A percentile compares a stretch with the other conserved stretches of the same genome.
phyloP scores from a whole-genome alignment of 2,797 vertebrate genomes.

The Lycodopsis pacificus region DNA sequence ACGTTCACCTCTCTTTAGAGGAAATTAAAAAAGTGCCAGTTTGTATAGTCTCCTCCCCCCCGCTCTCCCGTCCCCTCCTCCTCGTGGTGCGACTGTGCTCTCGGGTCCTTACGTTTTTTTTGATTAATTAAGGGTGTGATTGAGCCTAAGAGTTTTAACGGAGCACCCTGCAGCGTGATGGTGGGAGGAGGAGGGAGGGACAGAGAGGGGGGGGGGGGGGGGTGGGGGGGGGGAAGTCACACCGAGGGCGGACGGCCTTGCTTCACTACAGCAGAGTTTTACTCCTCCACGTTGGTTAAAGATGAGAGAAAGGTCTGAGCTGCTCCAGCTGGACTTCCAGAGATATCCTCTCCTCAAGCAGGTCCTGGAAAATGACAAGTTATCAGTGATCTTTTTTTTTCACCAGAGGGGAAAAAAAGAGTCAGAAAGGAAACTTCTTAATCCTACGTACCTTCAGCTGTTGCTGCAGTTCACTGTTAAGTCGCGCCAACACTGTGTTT shows the following conservation, averaged over 20 bases:
- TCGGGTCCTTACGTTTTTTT: conserved; percentile 48
- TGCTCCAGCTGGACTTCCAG: conserved; percentile 99
- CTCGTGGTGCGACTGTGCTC: conserved; percentile 48
- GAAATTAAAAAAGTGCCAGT: conserved; percentile 74
- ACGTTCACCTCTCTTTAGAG: conserved; percentile 44
- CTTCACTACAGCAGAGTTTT: conserved; percentile 47
- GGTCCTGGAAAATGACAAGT: conserved; percentile 84
- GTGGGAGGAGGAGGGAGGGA: conserved; percentile 36
- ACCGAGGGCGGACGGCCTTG: conserved; percentile 57
- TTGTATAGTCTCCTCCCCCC: conserved; percentile 48
- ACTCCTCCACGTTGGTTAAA: conserved; percentile 84
- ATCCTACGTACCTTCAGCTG: conserved; percentile 89
- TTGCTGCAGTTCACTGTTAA: conserved; percentile 98
- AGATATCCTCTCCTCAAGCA: conserved; percentile 99
- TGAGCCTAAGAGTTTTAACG: conserved; percentile 57
- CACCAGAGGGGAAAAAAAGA: background rate
- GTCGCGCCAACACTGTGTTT: conserved; percentile 97
- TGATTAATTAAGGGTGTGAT: conserved; percentile 54
- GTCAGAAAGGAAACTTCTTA: conserved; percentile 7
- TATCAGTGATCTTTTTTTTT: background rate
- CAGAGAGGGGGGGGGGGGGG: conserved; percentile 5
- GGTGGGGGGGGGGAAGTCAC: conserved; percentile 49
- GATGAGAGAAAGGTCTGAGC: conserved; percentile 98
- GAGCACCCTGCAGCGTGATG: conserved; percentile 50
- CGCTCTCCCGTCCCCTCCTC: conserved; percentile 12